Evolutionary conservation across 2,797 vertebrate species (phyloP).

Genomic region (Crenuchus spilurus): DNA sequence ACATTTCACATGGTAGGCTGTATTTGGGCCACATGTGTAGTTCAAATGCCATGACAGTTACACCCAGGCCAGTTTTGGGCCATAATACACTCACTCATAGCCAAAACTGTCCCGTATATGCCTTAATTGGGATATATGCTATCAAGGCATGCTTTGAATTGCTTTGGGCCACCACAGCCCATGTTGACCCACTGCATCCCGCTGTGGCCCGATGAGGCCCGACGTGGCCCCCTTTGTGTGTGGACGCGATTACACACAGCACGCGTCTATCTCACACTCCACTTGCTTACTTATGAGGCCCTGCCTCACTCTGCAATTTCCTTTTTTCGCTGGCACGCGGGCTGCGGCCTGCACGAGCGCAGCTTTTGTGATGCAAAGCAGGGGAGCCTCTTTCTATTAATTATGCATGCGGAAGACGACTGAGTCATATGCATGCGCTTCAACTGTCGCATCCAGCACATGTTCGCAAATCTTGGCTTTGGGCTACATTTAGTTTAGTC

Average conservation of each 20-base stretch:
- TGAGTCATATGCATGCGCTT: slow-evolving; percentile 68
- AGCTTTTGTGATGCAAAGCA: slow-evolving; percentile 76
- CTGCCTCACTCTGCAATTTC: slow-evolving; percentile 81
- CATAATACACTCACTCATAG: no score
- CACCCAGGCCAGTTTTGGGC: no score
- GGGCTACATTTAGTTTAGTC: background rate
- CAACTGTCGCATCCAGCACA: slow-evolving; percentile 65
- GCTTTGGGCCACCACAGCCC: background rate
- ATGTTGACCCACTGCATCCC: background rate
- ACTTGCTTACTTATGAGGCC: slow-evolving; percentile 79
- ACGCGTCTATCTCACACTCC: slow-evolving; percentile 74
- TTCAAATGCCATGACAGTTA: no score
- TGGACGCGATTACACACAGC: slow-evolving; percentile 69
- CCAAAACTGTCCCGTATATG: no score
- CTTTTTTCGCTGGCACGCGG: slow-evolving; percentile 69
- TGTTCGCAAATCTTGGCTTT: slow-evolving; percentile 40
- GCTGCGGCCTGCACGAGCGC: slow-evolving; percentile 67
- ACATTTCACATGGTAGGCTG: no score
- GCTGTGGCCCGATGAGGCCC: no score
- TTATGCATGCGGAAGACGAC: slow-evolving; percentile 73
- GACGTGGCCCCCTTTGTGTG: slow-evolving; percentile 57
- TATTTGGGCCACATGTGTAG: no score
- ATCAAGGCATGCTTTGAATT: no score
- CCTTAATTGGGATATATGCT: no score
- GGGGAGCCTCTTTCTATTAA: slow-evolving; percentile 72